Percentiles rank a stretch among this genome's conserved stretches.
phyloP scores from a whole-genome alignment of 2,888 invertebrate species.

The Mythimna loreyi region DNA sequence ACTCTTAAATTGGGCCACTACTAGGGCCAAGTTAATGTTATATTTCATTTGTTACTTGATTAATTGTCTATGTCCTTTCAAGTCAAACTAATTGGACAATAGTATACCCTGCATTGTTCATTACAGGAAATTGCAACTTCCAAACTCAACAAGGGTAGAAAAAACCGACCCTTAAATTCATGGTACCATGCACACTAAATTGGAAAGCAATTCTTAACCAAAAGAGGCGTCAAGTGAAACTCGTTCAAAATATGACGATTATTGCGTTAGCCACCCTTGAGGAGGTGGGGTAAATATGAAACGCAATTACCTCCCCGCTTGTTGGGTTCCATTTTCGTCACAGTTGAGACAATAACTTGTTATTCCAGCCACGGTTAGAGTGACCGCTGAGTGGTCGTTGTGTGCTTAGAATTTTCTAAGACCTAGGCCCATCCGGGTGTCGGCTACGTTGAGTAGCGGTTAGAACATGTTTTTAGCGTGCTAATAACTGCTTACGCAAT shows the following conservation, averaged over 20 bases:
- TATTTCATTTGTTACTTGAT: too few species aligned
- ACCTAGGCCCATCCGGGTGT: constrained; percentile 57
- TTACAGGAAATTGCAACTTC: not conserved
- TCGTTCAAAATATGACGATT: constrained; percentile 80
- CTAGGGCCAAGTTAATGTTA: too few species aligned
- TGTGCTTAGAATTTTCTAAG: constrained; percentile 73
- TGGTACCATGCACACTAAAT: constrained; percentile 47
- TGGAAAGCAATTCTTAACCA: constrained; percentile 56
- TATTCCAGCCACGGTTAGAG: constrained; percentile 75
- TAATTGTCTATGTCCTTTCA: too few species aligned
- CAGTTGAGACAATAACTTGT: constrained; percentile 61
- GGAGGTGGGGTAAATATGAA: constrained; percentile 73
- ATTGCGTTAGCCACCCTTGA: constrained; percentile 76
- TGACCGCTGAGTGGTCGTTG: constrained; percentile 75
- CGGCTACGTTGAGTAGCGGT: constrained; percentile 47
- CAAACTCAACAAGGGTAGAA: constrained; percentile 19
- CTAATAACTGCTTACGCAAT: constrained; percentile 58
- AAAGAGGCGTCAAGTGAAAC: constrained; percentile 62
- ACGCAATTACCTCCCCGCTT: constrained; percentile 81
- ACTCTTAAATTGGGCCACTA: too few species aligned
- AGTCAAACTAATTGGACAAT: not conserved
- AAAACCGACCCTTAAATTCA: constrained; percentile 45
- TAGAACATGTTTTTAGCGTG: constrained; percentile 58
- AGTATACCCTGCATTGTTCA: not conserved
- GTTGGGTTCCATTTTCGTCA: constrained; percentile 79